Evolutionary conservation across 2,888 invertebrate genomes (phyloP), one percentile per base, ranked within the genome.

Genomic region (Pseudococcus longispinus): DNA sequence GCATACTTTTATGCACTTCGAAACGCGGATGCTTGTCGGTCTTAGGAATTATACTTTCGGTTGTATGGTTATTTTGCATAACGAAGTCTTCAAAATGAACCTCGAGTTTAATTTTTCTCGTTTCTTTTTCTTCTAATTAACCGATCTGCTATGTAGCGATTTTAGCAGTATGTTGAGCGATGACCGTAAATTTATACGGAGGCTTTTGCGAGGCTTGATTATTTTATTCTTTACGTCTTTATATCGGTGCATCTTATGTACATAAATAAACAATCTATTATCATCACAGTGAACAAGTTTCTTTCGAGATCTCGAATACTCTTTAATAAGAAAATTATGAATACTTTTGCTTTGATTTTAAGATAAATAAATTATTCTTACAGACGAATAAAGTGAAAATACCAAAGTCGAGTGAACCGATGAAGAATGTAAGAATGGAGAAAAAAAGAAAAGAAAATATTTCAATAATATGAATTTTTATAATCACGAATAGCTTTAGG

Each of bases 91-190:
- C 70, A 65, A 65, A 37, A 3, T 1, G 18, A 55, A 3, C 55
- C 26, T 29, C 15, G 18, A 70, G 29, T 70, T 70, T 70, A 70
- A 70, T 29, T 70, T 32, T 70, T 70, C 18, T 70, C 29, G 13
- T 70, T 70, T 29, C 70, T 70, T 70, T 70, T 70, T 70, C 70
- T 32, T 70, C 18, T 70, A 70, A 70, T 70, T 70, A 70, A 29
- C 70, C 70, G 18, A 70, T 70, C 15, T 18, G 15, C 60, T 60
- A 13, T n/a, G 23, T 23, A 23, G 29, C 29, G 18, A 70, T 70
- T 70, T 70, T 70, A 37, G 37, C 15, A 18, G 15, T 5, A 18
- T 32, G 32, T 32, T 29, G 70, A 70, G 70, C 70, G 29, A 29
- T 70, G 29, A 70, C 70, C 70, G 29, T 70, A 70, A 70, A 60